A percentile compares a stretch with the other conserved stretches of the same genome.
Evolutionary conservation across 2,113 vertebrate species (phyloP).

Genomic region (Pavo muticus): DNA sequence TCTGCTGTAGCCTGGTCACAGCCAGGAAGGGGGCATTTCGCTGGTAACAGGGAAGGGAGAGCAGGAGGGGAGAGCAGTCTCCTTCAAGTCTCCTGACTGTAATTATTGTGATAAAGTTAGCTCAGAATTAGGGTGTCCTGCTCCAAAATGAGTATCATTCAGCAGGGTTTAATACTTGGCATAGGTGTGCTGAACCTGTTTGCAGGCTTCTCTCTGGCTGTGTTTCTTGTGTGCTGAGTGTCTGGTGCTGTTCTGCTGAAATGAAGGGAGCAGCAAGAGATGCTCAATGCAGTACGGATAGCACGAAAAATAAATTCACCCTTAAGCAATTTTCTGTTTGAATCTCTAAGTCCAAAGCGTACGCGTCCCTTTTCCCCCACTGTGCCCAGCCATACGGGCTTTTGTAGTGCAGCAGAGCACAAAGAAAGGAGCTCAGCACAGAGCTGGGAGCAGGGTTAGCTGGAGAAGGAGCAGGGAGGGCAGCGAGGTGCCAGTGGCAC

Average conservation of each 20-base stretch:
- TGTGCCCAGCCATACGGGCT: neutral
- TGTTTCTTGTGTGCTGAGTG: neutral
- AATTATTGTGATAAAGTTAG: neutral
- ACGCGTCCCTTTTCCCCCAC: neutral
- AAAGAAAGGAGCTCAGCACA: neutral
- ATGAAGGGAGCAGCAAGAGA: constrained; percentile 18
- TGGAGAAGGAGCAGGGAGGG: neutral
- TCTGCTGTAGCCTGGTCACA: neutral
- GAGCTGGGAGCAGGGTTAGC: neutral
- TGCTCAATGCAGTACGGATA: neutral
- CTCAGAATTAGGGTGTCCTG: neutral
- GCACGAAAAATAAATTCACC: constrained; percentile 33
- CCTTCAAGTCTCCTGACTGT: neutral
- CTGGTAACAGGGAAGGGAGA: neutral
- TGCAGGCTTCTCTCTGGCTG: constrained; percentile 1
- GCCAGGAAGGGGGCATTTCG: neutral
- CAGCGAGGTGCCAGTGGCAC: neutral
- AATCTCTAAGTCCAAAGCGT: neutral
- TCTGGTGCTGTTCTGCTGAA: neutral
- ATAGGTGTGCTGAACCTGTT: neutral
- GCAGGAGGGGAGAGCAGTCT: neutral
- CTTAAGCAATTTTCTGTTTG: neutral
- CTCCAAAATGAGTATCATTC: neutral
- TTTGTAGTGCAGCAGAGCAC: neutral
- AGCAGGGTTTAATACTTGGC: neutral